Evolutionary conservation across 1,140 invertebrate species (phyloP), one percentile per base, ranked within the genome.

Genomic region (Hylyphantes graminicola): DNA sequence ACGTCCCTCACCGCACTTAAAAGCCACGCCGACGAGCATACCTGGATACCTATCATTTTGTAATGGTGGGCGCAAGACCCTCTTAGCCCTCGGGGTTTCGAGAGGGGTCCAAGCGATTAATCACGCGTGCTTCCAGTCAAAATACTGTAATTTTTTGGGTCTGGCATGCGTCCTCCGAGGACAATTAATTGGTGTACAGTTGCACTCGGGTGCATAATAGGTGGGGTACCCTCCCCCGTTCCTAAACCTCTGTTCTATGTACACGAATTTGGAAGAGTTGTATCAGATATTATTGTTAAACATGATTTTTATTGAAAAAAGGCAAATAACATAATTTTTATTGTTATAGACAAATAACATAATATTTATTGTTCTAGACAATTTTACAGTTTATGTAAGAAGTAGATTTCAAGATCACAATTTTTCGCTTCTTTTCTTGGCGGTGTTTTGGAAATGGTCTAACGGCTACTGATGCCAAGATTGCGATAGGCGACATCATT

Each of bases 111-210:
- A 51, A 51, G 13, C 74, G 59, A 76, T 76, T 76, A 76, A 76
- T 76, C 74, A 76, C 74, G 53, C 74, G 59, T 64, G 74, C 55
- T 74, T 74, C 54, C 12, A 57, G 35, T 35, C 54, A 59, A 51
- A 57, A 59, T 59, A 74, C 74, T 64, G 59, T 76, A 76, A 76
- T 76, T 76, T 76, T 35, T 19, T 74, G 59, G 21, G 17, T n/a
- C 19, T 76, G 59, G 53, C 74, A 76, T 76, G 74, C 74, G 74
- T 50, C 35, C 53, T 76, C 74, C 57, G 53, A 76, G 74, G 74
- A 51, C 57, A 76, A 61, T 76, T 76, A 76, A 76, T 76, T 76
- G 57, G 74, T 13, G 74, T 57, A 61, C 74, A 76, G 74, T 76
- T 76, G 57, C 74, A 64, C 21, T 59, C 19, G 57, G 72, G 72